phyloP scores from a whole-genome alignment of 2,797 vertebrate genomes.

The Myotis daubentonii region DNA sequence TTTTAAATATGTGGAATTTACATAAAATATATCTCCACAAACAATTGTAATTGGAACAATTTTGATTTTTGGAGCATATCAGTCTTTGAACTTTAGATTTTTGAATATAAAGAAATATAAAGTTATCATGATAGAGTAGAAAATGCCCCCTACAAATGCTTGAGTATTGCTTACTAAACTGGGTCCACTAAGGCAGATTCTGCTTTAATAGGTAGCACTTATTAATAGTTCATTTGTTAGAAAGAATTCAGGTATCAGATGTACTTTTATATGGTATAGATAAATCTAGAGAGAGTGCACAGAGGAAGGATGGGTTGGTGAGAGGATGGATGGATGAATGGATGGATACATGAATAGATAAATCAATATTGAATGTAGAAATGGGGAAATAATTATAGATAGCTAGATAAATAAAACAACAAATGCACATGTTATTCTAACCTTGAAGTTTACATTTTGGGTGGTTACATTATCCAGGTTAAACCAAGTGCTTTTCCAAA shows the following conservation, averaged over 20 bases:
- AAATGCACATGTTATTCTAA: not conserved
- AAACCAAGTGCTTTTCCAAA: not conserved
- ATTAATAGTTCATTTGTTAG: not conserved
- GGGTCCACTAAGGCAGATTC: not conserved
- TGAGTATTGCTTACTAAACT: not conserved
- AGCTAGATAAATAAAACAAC: not conserved
- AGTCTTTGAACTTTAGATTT: not conserved
- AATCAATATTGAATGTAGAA: not conserved
- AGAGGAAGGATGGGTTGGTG: not conserved
- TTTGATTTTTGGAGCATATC: not conserved
- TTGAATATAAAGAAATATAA: not conserved
- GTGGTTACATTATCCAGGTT: not conserved
- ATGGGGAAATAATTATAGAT: not conserved
- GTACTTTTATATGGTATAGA: not conserved
- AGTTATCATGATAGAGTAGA: not conserved
- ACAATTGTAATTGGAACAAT: not conserved
- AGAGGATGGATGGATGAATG: not conserved
- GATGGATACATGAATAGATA: not conserved
- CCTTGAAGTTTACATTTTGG: not conserved
- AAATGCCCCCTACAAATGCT: not conserved
- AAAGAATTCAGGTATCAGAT: slow-evolving; percentile 30
- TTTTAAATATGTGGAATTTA: not conserved
- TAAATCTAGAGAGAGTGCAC: not conserved
- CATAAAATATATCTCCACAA: not conserved
- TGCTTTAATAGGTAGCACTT: not conserved